Evolutionary conservation across 2,888 invertebrate species (phyloP).

Genomic region (Steinernema hermaphroditum): DNA sequence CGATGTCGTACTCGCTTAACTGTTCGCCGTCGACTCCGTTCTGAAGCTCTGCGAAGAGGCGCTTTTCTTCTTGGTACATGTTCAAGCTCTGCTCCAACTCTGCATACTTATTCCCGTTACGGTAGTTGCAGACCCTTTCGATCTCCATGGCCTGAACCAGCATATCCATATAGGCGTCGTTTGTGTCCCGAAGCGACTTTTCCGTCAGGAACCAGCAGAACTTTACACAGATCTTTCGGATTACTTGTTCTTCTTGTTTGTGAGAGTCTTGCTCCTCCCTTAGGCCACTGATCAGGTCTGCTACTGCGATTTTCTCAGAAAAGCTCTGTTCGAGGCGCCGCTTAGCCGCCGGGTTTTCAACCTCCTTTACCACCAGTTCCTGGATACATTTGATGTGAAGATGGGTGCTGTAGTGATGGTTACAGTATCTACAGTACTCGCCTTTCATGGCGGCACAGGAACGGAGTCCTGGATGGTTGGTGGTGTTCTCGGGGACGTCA

Average conservation of each 20-base stretch:
- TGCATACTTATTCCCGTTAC: background rate
- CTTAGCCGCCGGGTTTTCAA: background rate
- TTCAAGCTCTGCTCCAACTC: background rate
- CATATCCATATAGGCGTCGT: conserved; percentile 37
- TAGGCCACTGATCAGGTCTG: background rate
- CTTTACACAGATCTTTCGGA: conserved; percentile 14
- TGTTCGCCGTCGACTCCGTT: background rate
- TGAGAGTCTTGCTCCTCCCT: background rate
- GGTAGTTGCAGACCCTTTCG: background rate
- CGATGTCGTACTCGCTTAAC: background rate
- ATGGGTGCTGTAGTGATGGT: conserved; percentile 35
- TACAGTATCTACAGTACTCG: conserved; percentile 33
- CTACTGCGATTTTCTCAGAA: background rate
- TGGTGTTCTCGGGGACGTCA: conserved; percentile 31
- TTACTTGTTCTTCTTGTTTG: conserved; percentile 27
- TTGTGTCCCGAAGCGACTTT: conserved; percentile 38
- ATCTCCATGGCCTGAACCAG: conserved; percentile 33
- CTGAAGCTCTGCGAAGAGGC: background rate
- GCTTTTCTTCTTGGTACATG: background rate
- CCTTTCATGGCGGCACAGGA: conserved; percentile 40
- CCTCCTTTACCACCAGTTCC: background rate
- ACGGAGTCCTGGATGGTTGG: conserved; percentile 34
- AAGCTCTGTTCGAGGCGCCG: conserved; percentile 1
- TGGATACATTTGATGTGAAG: conserved; percentile 38
- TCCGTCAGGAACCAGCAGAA: conserved; percentile 33